These are phyloP conservation scores for Labroides dimidiatus DNA, from an alignment of 2,797 vertebrate genomes.

Conservation along the genomic window DNA sequence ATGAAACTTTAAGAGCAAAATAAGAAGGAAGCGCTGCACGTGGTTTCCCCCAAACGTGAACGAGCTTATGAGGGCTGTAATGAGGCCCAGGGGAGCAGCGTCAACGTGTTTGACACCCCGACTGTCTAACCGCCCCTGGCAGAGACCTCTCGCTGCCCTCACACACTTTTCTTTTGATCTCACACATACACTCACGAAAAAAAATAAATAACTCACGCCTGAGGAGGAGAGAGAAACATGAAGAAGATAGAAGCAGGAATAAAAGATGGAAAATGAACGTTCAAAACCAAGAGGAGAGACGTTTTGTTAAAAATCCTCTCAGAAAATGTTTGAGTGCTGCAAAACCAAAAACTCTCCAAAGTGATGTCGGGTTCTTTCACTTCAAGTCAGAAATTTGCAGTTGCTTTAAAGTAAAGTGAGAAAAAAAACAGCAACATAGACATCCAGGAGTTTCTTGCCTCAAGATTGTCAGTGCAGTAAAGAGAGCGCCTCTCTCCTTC, in stretches of 20 bases:
- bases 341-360: slow-evolving; percentile 9
- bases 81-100: slow-evolving; percentile 55
- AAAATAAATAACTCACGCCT: slow-evolving; percentile 10
- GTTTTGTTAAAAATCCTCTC: slow-evolving; percentile 12
- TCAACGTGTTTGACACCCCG: slow-evolving; percentile 60
- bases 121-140: slow-evolving; percentile 43
- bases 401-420: neutral
- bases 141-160: slow-evolving; percentile 53
- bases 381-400: neutral
- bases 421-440: neutral
- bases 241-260: slow-evolving; percentile 5
- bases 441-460: slow-evolving; percentile 1
- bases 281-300: slow-evolving; percentile 22
- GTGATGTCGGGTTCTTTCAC: neutral
- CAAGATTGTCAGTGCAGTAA: slow-evolving; percentile 79
- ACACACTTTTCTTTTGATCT: slow-evolving; percentile 50
- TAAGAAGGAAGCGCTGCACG: neutral
- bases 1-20: slow-evolving; percentile 5
- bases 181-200: slow-evolving; percentile 19
- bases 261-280: slow-evolving; percentile 27
- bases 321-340: slow-evolving; percentile 2
- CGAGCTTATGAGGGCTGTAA: slow-evolving; percentile 57
- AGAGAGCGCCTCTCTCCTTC: slow-evolving; percentile 18
- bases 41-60: slow-evolving; percentile 30
- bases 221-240: slow-evolving; percentile 4